Conservation (phyloP, 2,888 invertebrate species). For the Tetragonisca angustula region DNA sequence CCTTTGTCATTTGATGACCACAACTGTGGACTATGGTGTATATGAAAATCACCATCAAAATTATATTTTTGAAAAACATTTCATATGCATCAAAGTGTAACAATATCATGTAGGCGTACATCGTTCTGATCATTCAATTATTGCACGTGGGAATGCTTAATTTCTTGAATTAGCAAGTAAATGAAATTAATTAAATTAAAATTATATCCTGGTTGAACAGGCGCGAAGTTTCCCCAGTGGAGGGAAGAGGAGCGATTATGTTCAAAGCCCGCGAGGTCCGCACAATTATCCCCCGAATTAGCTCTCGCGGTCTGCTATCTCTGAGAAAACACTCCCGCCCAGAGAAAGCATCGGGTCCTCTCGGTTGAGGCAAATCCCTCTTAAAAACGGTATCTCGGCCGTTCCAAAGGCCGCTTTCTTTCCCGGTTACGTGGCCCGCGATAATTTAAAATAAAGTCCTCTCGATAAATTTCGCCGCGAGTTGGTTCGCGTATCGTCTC, state of each 20-base stretch:
- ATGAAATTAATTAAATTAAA: no score
- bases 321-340: slow-evolving; percentile 38
- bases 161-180: no score
- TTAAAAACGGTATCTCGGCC: neutral
- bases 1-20: no score
- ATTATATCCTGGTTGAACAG: slow-evolving; percentile 24
- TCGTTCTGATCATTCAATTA: no score
- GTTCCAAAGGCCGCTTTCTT: neutral
- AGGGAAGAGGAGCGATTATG: slow-evolving; percentile 35
- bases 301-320: slow-evolving; percentile 36
- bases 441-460: slow-evolving; percentile 6
- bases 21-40: no score
- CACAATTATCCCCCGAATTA: slow-evolving; percentile 47
- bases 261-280: slow-evolving; percentile 25
- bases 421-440: neutral
- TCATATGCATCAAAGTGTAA: no score
- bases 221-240: neutral
- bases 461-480: neutral
- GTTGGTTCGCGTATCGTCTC: neutral
- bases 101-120: no score
- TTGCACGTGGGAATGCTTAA: no score
- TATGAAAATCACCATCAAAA: no score
- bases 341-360: neutral
- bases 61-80: no score
- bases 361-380: slow-evolving; percentile 14